Evolutionary conservation across 2,888 invertebrate genomes (phyloP).

Genomic region (Lasius platythorax): DNA sequence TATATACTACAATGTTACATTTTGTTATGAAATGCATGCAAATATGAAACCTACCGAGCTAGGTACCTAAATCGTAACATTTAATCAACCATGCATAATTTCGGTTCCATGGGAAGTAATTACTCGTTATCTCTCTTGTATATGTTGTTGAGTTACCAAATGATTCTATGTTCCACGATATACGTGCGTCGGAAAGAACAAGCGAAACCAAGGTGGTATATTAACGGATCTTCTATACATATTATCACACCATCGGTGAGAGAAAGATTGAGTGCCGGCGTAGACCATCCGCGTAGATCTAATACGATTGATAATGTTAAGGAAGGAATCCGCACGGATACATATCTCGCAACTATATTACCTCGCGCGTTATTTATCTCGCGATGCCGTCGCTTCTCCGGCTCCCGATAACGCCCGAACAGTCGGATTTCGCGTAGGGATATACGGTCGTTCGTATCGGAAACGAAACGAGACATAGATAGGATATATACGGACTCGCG

Average conservation of each 20-base stretch:
- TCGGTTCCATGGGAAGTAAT: constrained; percentile 39
- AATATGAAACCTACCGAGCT: constrained; percentile 45
- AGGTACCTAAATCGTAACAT: constrained; percentile 30
- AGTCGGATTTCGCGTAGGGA: constrained; percentile 7
- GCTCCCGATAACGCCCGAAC: constrained; percentile 16
- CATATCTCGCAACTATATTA: constrained; percentile 50
- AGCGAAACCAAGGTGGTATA: constrained; percentile 28
- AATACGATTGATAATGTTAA: constrained; percentile 60
- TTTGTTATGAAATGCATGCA: constrained; percentile 9
- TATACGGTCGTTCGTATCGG: background rate
- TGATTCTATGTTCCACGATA: constrained; percentile 24
- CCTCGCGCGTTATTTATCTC: constrained; percentile 12
- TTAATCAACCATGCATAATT: constrained; percentile 38
- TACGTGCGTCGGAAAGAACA: constrained; percentile 12
- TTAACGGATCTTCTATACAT: constrained; percentile 59
- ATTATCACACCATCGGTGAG: constrained; percentile 65
- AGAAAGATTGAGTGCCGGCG: constrained; percentile 54
- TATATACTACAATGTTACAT: background rate
- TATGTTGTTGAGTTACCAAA: constrained; percentile 16
- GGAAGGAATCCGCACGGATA: constrained; percentile 59
- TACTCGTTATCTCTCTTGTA: constrained; percentile 9
- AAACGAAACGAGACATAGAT: background rate
- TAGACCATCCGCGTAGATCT: constrained; percentile 64
- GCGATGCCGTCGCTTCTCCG: constrained; percentile 25
- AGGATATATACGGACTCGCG: background rate